Base-by-base conservation (phyloP, 2,113 vertebrate genomes). In the Theristicus caerulescens region DNA sequence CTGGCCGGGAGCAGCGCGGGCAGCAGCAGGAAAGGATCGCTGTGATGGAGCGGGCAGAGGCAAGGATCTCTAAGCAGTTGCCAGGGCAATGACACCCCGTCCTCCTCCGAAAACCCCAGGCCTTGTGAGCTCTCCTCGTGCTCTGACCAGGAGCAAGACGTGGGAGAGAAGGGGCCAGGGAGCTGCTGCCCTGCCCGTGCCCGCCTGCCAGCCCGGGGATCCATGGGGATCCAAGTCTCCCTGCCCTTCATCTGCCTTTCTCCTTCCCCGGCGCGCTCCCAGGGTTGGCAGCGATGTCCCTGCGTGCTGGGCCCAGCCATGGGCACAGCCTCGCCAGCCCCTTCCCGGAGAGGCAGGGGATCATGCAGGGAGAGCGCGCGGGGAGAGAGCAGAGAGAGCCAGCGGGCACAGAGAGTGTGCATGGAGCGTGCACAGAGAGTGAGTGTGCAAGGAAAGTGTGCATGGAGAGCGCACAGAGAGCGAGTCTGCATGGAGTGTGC, bases 221-320 rank as follows among this genome's bases (percentile, higher is more conserved):
- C 24, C 2, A 14, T 0, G 7, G 25, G 34, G 27, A n/a, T 31
- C 29, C 27, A 20, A 10, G 1, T 2, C 49, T 47, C 13, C 44
- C 54, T 21, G 22, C 29, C 49, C 59, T 26, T 36, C 7, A 25
- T 9, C 57, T 32, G 29, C 32, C 61, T 20, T n/a, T 54, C 32
- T 57, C 25, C 38, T 34, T 24, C 26, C 42, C 26, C 4, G 0
- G 18, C 5, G 1, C 10, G 2, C 12, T 52, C 40, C 42, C 31
- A 15, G 31, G 29, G 32, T 15, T 25, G 32, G 3, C 46, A 22
- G 0, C 3, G 31, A 10, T 2, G 4, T 46, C 42, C 47, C 61
- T 2, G 0, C 1, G 4, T 0, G 1, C 42, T 40, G 46, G 27
- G 14, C 32, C 47, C 6, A 2, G 44, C 44, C 46, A 7, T 1